These are phyloP conservation scores for Paedocypris micromegethes DNA, from an alignment of 2,797 vertebrate species.

Conservation along the genomic window DNA sequence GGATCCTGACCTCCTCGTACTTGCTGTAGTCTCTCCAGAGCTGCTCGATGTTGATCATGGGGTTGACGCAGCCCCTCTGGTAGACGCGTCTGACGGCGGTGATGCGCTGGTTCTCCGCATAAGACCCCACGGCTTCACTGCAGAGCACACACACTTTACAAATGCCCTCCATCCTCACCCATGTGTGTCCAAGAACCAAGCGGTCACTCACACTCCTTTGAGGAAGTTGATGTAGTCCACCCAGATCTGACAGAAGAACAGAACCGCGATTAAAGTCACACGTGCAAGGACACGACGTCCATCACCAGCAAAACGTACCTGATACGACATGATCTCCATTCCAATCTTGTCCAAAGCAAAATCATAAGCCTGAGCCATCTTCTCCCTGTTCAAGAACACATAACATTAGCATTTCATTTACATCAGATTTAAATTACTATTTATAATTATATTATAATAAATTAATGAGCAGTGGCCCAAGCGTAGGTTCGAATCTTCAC, in stretches of 20 bases:
- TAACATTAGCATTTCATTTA: background rate
- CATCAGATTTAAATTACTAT: background rate
- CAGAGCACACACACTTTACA: background rate
- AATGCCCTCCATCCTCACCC: background rate
- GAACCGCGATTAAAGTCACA: background rate
- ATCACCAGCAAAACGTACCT: conserved; percentile 66
- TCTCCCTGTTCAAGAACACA: conserved; percentile 75
- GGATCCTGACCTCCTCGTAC: conserved; percentile 89
- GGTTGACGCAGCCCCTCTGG: conserved; percentile 97
- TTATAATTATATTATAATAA: background rate
- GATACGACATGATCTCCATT: conserved; percentile 99
- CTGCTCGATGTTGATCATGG: conserved; percentile 99
- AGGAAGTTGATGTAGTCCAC: conserved; percentile 99
- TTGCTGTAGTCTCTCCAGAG: conserved; percentile 99
- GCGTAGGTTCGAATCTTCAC: no score
- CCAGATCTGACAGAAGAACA: conserved; percentile 81
- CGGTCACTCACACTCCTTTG: conserved; percentile 95
- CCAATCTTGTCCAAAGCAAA: conserved; percentile 99
- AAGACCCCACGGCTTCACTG: conserved; percentile 97
- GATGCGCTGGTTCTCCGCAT: conserved; percentile 97
- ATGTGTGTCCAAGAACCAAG: background rate
- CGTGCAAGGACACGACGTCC: no score
- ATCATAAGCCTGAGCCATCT: conserved; percentile 99
- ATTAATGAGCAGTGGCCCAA: no score
- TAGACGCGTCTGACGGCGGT: conserved; percentile 96